Conservation (phyloP, 2,113 vertebrate species). For the Archocentrus centrarchus region DNA sequence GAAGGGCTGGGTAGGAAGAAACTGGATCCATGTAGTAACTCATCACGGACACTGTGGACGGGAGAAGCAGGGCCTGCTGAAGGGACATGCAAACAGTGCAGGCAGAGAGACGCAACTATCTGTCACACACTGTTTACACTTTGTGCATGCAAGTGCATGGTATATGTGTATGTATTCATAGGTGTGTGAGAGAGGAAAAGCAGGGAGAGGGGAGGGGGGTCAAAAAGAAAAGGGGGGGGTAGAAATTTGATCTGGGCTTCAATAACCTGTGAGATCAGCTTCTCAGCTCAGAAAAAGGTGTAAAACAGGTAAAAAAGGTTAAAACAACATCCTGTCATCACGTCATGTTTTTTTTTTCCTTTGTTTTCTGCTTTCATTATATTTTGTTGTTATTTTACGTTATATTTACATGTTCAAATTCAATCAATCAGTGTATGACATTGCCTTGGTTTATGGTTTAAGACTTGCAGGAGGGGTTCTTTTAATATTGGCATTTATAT, state of each 20-base stretch:
- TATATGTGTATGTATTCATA: slow-evolving; percentile 1
- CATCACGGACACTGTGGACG: slow-evolving; percentile 81
- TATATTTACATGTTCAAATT: not conserved
- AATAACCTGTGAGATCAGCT: slow-evolving; percentile 26
- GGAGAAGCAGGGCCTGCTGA: slow-evolving; percentile 74
- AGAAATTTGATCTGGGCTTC: slow-evolving; percentile 34
- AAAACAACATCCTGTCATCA: not conserved
- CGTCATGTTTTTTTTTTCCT: not conserved
- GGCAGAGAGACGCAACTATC: slow-evolving; percentile 64
- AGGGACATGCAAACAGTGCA: slow-evolving; percentile 65
- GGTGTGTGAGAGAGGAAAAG: not conserved
- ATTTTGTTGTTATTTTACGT: not conserved
- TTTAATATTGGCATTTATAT: not conserved
- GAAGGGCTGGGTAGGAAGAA: slow-evolving; percentile 80
- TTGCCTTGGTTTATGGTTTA: not conserved
- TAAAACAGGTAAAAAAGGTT: not conserved
- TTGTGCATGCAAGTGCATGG: slow-evolving; percentile 30
- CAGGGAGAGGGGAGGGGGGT: not conserved
- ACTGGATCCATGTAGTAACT: slow-evolving; percentile 92
- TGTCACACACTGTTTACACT: slow-evolving; percentile 77
- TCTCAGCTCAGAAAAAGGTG: not conserved
- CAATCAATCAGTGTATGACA: not conserved
- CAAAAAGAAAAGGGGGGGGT: not conserved
- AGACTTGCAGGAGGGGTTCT: not conserved
- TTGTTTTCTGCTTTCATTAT: not conserved